Base-by-base conservation (phyloP, 2,797 vertebrate species). In the Ptychobarbus kaznakovi region DNA sequence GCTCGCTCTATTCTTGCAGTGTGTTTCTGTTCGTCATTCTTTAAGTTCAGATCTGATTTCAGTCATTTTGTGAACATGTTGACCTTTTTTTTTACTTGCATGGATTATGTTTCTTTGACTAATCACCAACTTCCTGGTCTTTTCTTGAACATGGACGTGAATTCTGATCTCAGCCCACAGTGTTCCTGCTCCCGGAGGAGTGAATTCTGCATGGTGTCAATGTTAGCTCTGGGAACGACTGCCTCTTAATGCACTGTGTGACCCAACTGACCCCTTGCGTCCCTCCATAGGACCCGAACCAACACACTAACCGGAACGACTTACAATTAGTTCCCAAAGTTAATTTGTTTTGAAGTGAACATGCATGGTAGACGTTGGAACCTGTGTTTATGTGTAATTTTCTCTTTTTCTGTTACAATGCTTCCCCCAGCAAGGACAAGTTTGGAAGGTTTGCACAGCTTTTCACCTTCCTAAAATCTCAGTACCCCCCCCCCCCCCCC, bases 361-460 rank as follows among this genome's bases (percentile, higher is more conserved):
- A 93, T 91, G 49, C 93, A 90, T 94, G 93, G 89, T 89, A 89
- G 89, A 91, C 87, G 81, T 93, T 90, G 92, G 94, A 94, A 94
- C 93, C 89, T 95, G 93, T 96, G 95, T 96, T 88, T 95, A 95
- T 95, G 93, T 96, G 94, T 98, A 96, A 97, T 98, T 97, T 96
- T 96, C 94, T 97, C 96, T 99, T 96, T 98, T 97, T 98, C 97
- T 95, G 95, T 99, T 97, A 96, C 97, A 98, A 97, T 97, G 98
- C 98, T 97, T 98, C 96, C 97, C 95, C 94, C 98, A 99, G 98
- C 98, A 99, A 99, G 98, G 98, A 99, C 98, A 99, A 99, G 98
- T 99, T 97, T 99, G 98, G 98, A 99, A 99, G 98, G 98, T 99
- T 99, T 99, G 98, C 98, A 99, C 97, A 98, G 97, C 97, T 99